Percentiles rank a stretch among this genome's conserved stretches.
These are phyloP conservation scores for Hypolimnas misippus DNA, from an alignment of 2,888 invertebrate species.

Conservation along the genomic window DNA sequence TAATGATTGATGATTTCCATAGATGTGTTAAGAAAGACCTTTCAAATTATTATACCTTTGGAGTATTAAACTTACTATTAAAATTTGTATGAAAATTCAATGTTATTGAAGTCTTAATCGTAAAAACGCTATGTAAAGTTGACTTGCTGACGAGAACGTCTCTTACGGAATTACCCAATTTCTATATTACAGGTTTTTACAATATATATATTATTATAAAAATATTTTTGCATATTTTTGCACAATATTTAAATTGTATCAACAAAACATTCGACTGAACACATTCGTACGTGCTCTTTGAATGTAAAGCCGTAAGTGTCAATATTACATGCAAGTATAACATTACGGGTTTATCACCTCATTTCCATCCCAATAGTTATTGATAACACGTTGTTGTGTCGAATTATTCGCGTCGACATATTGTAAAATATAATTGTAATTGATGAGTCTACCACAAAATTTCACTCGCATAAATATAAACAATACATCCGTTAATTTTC, in stretches of 20 bases:
- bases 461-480: background rate
- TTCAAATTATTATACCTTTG: too few species aligned
- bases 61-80: too few species aligned
- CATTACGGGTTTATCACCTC: conserved; percentile 6
- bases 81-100: too few species aligned
- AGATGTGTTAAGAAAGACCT: too few species aligned
- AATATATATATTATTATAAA: too few species aligned
- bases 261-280: background rate
- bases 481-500: background rate
- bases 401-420: background rate
- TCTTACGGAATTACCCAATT: too few species aligned
- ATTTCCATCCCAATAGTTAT: conserved; percentile 3
- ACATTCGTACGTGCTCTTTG: conserved; percentile 6
- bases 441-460: background rate
- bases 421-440: conserved; percentile 7
- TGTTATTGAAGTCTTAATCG: too few species aligned
- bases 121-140: too few species aligned
- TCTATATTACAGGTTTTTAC: too few species aligned
- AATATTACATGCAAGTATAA: background rate
- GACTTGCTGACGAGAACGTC: too few species aligned
- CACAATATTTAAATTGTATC: background rate
- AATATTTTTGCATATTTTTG: background rate
- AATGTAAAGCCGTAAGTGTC: background rate
- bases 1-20: too few species aligned
- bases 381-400: background rate